phyloP scores from a whole-genome alignment of 2,113 vertebrate species.

The Myiozetetes cayanensis region DNA sequence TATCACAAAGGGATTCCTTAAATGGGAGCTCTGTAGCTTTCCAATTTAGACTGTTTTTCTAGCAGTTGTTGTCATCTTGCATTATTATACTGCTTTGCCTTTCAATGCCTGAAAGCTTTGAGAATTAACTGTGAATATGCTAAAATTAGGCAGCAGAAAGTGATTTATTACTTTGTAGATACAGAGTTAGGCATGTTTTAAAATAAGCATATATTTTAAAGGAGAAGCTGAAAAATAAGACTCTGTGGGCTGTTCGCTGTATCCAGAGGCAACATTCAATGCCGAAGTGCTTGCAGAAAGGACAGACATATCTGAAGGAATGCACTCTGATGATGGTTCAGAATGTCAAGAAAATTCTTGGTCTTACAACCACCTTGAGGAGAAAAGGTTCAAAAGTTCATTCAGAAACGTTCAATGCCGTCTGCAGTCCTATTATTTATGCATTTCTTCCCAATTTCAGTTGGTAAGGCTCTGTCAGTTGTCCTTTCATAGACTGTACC shows the following conservation, averaged over 20 bases:
- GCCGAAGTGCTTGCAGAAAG: neutral
- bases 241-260: neutral
- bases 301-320: neutral
- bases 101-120: slow-evolving; percentile 16
- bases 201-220: neutral
- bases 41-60: slow-evolving; percentile 20
- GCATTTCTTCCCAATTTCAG: neutral
- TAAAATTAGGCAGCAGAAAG: neutral
- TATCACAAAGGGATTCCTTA: neutral
- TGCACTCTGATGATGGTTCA: neutral
- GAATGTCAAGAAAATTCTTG: neutral
- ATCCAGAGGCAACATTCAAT: neutral
- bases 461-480: neutral
- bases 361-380: neutral
- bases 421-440: neutral
- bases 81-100: neutral
- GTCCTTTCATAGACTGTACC: neutral
- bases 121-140: neutral
- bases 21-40: neutral
- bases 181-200: neutral
- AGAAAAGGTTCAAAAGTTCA: neutral
- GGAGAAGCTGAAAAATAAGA: neutral
- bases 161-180: neutral
- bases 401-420: neutral
- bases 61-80: neutral